Evolutionary conservation across 1,140 invertebrate species (phyloP), one percentile per base, ranked within the genome.

Genomic region (Diorhabda elongata): DNA sequence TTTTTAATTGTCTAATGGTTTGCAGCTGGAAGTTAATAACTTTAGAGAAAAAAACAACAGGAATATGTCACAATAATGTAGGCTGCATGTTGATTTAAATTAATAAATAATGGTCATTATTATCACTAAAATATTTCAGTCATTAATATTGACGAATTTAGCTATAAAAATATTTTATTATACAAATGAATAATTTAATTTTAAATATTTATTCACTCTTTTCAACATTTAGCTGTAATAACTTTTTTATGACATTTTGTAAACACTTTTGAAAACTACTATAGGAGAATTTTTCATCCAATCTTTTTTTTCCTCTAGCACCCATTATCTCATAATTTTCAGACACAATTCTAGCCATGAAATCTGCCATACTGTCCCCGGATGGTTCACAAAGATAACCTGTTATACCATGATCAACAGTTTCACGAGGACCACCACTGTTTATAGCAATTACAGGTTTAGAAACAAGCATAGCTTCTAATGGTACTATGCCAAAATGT

Each of bases 401-500:
- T 3, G 97, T 99, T 4, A 89, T 83, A n/a, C 87, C 88, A 84
- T 98, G 83, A 0, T 91, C 85, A 61, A 99, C 85, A 0, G 98
- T 98, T 83, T 99, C 98, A 4, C 87, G 89, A 0, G 98, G 98
- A 2, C 98, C 98, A 44, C 98, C 98, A 80, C 91, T 95, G 78
- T 96, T 94, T 0, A 94, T 90, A 0, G 98, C 98, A 73, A 99
- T 90, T 0, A 99, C 97, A 26, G 97, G 96, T 77, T 94, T 93
- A 43, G 85, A 83, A 77, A 91, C 89, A 78, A 94, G 96, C 98
- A 99, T 99, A 0, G 97, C 96, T 86, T 99, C 98, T 63, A 99
- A 83, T 2, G 98, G 98, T 5, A 99, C 98, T 78, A 99, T 99
- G 4, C 98, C 98, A 87, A 99, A 99, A 84, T 99, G 98, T 81